phyloP scores from a whole-genome alignment of 2,113 vertebrate species.

The Ciconia stormi region DNA sequence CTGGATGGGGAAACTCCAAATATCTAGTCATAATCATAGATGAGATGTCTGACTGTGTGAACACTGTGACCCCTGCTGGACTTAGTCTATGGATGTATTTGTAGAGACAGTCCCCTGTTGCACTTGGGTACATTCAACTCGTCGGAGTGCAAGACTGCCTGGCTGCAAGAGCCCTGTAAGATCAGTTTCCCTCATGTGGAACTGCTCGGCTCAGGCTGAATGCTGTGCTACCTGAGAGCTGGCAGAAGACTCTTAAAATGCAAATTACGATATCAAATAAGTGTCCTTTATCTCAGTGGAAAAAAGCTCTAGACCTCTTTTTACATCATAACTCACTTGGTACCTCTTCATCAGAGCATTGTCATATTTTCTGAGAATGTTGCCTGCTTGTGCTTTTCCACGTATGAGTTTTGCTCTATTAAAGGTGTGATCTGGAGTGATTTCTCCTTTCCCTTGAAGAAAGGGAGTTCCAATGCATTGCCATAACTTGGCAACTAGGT shows the following conservation, averaged over 20 bases:
- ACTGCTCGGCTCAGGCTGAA: not conserved
- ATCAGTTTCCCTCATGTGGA: not conserved
- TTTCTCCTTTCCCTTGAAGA: not conserved
- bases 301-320: not conserved
- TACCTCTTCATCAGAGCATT: not conserved
- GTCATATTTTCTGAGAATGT: not conserved
- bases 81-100: not conserved
- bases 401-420: not conserved
- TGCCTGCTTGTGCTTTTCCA: not conserved
- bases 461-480: not conserved
- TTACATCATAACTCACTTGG: not conserved
- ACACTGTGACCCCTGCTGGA: not conserved
- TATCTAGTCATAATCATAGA: not conserved
- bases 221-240: not conserved
- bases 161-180: not conserved
- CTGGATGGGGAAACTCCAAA: not conserved
- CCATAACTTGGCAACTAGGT: not conserved
- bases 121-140: not conserved
- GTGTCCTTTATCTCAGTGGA: not conserved
- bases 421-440: not conserved
- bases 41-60: not conserved
- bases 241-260: not conserved
- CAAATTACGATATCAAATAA: not conserved
- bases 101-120: not conserved
- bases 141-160: rapidly evolving